These are phyloP conservation scores for Brachypalpus laphriformis DNA, from an alignment of 2,888 invertebrate species.

Conservation along the genomic window DNA sequence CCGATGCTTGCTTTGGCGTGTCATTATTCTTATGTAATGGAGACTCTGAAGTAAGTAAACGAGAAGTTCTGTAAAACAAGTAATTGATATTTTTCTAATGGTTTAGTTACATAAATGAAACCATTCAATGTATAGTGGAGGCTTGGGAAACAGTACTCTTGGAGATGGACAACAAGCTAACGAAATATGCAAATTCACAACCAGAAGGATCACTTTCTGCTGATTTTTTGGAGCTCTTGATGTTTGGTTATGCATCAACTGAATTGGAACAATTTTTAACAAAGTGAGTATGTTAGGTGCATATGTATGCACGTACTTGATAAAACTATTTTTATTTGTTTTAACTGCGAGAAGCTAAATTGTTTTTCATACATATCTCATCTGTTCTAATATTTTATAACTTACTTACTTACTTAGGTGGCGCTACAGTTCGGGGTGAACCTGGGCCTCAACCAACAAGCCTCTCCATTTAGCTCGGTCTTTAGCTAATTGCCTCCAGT, in stretches of 20 bases:
- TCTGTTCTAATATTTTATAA: too few species aligned
- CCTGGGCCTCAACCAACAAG: too few species aligned
- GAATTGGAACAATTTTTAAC: slow-evolving; percentile 82
- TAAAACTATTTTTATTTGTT: too few species aligned
- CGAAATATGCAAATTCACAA: slow-evolving; percentile 92
- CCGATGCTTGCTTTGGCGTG: slow-evolving; percentile 85
- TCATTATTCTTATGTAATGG: slow-evolving; percentile 89
- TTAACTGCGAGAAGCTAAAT: too few species aligned
- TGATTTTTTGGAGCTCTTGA: slow-evolving; percentile 94
- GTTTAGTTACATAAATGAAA: slow-evolving; percentile 86
- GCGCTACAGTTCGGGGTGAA: too few species aligned
- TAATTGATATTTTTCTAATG: neutral
- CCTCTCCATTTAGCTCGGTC: too few species aligned
- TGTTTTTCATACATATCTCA: too few species aligned
- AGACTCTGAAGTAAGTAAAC: slow-evolving; percentile 85
- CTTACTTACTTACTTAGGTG: too few species aligned
- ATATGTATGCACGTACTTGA: too few species aligned
- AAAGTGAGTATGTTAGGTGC: slow-evolving; percentile 79
- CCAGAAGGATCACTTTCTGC: slow-evolving; percentile 93
- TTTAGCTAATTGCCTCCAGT: too few species aligned
- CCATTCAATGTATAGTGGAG: slow-evolving; percentile 92
- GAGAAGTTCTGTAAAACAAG: neutral
- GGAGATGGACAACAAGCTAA: slow-evolving; percentile 96
- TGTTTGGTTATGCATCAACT: slow-evolving; percentile 87
- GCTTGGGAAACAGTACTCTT: slow-evolving; percentile 97